Percentiles rank a stretch among this genome's conserved stretches.
Conservation (phyloP, 2,888 invertebrate genomes). For the Nomada lathburiana region DNA sequence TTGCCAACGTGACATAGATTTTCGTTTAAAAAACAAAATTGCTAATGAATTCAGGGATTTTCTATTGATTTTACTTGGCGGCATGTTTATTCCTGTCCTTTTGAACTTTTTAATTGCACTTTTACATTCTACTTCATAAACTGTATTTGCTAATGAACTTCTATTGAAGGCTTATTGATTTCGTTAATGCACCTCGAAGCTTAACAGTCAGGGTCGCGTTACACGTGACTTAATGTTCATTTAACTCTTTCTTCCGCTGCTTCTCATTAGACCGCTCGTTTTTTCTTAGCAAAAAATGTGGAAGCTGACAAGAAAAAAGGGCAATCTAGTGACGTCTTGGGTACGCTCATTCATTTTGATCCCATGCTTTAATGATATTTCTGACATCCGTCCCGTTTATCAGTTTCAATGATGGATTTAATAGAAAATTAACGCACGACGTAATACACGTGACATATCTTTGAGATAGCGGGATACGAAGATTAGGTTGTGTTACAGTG, state of each 20-base stretch:
- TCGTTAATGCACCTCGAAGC: background rate
- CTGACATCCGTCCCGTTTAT: background rate
- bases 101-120: no score
- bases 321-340: background rate
- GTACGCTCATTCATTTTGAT: background rate
- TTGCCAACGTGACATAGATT: background rate
- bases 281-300: background rate
- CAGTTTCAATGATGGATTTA: background rate
- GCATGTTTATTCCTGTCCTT: background rate
- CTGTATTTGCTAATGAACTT: background rate
- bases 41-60: background rate
- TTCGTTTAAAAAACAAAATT: background rate
- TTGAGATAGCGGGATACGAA: background rate
- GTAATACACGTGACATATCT: background rate
- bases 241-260: background rate
- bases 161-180: background rate
- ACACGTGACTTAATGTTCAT: background rate
- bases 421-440: background rate
- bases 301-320: background rate
- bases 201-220: background rate
- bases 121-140: background rate
- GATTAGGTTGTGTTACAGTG: conserved; percentile 24
- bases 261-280: background rate
- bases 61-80: background rate
- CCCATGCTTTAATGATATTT: background rate